Percentiles rank a stretch among this genome's conserved stretches.
Conservation (phyloP, 2,113 vertebrate species). For the Anolis carolinensis region DNA sequence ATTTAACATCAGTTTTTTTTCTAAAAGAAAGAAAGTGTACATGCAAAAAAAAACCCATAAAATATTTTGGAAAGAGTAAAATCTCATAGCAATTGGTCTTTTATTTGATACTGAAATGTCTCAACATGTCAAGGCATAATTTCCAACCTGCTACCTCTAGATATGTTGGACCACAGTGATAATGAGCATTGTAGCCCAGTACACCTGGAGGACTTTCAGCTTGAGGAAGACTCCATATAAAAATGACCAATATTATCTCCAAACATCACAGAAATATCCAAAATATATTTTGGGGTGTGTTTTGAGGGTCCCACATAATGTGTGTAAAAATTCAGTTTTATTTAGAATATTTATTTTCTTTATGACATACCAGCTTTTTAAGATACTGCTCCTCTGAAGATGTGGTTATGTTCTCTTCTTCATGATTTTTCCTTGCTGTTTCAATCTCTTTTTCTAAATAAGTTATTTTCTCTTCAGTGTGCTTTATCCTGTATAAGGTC, state of each 20-base stretch:
- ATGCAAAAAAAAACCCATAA: too few relatives aligned
- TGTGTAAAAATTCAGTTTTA: neutral
- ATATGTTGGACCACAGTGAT: neutral
- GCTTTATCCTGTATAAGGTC: conserved; percentile 21
- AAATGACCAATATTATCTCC: neutral
- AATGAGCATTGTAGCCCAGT: neutral
- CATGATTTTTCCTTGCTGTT: conserved; percentile 18
- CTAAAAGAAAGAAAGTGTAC: too few relatives aligned
- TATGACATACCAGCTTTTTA: conserved; percentile 1
- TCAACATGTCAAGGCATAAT: too few relatives aligned
- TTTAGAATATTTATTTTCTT: neutral
- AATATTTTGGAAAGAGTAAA: too few relatives aligned
- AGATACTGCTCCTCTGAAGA: conserved; percentile 39
- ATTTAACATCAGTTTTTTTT: too few relatives aligned
- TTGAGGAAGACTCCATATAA: neutral
- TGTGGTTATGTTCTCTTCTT: rapidly evolving
- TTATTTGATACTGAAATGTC: too few relatives aligned
- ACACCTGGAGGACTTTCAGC: neutral
- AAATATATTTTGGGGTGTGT: neutral
- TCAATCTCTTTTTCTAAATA: conserved; percentile 29
- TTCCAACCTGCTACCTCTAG: neutral
- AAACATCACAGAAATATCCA: neutral
- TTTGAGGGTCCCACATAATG: neutral
- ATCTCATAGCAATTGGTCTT: too few relatives aligned
- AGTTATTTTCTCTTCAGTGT: conserved; percentile 33